These are phyloP conservation scores for Thalassoma bifasciatum DNA, from an alignment of 2,113 vertebrate species.

Conservation along the genomic window DNA sequence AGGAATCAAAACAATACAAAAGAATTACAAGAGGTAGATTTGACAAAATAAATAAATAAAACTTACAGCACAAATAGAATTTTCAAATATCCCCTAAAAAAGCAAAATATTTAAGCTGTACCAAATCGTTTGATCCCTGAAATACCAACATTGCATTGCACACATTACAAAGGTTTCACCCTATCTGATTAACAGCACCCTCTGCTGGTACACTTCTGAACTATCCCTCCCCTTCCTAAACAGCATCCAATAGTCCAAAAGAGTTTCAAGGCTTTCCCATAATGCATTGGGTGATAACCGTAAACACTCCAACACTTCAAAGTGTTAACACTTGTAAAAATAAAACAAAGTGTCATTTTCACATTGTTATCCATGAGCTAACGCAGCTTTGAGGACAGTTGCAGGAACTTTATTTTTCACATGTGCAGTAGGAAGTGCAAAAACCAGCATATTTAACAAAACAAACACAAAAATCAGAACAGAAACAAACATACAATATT, in stretches of 20 bases:
- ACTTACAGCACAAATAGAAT: too few relatives aligned
- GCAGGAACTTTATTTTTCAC: not conserved
- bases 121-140: not conserved
- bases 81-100: too few relatives aligned
- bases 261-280: not conserved
- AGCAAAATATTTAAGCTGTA: not conserved
- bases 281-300: slow-evolving; percentile 9
- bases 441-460: too few relatives aligned
- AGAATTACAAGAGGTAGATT: not conserved
- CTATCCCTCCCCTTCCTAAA: not conserved
- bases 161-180: not conserved
- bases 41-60: too few relatives aligned
- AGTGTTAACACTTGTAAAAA: not conserved
- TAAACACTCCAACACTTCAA: slow-evolving; percentile 2
- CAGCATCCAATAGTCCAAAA: not conserved
- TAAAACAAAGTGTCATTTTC: not conserved
- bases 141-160: not conserved
- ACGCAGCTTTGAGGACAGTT: not conserved
- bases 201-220: slow-evolving; percentile 69
- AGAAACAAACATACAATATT: too few relatives aligned
- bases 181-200: slow-evolving; percentile 71
- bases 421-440: too few relatives aligned
- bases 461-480: too few relatives aligned
- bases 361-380: not conserved
- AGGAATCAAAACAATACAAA: not conserved